Conservation (phyloP, 2,888 invertebrate species). For the Mamestra brassicae region DNA sequence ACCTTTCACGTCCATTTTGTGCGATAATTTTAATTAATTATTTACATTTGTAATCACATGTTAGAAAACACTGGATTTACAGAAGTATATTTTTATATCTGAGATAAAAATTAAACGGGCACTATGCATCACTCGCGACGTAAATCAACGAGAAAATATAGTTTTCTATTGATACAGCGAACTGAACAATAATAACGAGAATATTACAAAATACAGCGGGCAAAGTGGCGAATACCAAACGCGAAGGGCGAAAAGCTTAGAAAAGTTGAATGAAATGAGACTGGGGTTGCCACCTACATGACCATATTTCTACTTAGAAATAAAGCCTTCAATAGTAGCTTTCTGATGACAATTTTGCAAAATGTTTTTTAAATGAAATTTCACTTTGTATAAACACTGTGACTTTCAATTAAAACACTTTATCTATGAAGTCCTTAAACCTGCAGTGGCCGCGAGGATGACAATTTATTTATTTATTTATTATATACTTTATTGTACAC, state of each 20-base stretch:
- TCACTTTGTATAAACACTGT: too few relatives aligned
- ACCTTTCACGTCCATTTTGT: conserved; percentile 86
- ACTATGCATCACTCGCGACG: conserved; percentile 75
- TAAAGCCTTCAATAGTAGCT: conserved; percentile 97
- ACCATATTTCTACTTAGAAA: conserved; percentile 96
- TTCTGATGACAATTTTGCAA: not conserved
- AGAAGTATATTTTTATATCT: conserved; percentile 67
- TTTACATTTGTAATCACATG: conserved; percentile 87
- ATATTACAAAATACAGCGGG: conserved; percentile 52
- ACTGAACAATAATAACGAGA: conserved; percentile 50
- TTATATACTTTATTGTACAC: too few relatives aligned
- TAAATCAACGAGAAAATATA: conserved; percentile 61
- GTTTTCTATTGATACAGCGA: conserved; percentile 50
- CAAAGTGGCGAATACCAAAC: conserved; percentile 69
- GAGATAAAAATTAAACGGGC: conserved; percentile 65
- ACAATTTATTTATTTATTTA: too few relatives aligned
- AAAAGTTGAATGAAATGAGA: conserved; percentile 66
- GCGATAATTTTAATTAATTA: conserved; percentile 80
- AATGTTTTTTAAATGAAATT: too few relatives aligned
- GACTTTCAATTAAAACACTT: too few relatives aligned
- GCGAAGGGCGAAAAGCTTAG: conserved; percentile 71
- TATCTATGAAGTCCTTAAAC: too few relatives aligned
- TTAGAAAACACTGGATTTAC: conserved; percentile 68
- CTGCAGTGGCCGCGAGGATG: too few relatives aligned
- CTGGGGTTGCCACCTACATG: conserved; percentile 42